A percentile compares a stretch with the other conserved stretches of the same genome.
These are phyloP conservation scores for Muscicapa striata DNA, from an alignment of 2,797 vertebrate genomes.

Conservation along the genomic window DNA sequence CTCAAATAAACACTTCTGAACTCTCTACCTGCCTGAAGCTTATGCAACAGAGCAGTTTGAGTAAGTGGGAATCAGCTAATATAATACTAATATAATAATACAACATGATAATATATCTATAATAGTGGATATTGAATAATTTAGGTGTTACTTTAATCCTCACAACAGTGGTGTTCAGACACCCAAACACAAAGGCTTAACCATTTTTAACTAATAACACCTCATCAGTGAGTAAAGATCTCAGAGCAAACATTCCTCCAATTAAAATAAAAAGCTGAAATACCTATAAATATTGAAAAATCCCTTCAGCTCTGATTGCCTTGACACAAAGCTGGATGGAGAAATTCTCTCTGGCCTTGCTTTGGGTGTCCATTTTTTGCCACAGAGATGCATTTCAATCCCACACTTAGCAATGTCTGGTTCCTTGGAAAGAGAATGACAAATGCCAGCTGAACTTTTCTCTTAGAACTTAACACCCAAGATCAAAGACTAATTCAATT, in stretches of 20 bases:
- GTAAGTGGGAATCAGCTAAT: not conserved
- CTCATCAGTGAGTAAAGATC: not conserved
- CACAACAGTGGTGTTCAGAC: not conserved
- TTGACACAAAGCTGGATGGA: not conserved
- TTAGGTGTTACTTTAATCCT: not conserved
- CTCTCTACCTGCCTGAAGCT: not conserved
- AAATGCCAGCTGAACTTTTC: conserved; percentile 42
- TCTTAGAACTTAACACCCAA: conserved; percentile 52
- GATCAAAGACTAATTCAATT: conserved; percentile 76
- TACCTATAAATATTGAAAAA: not conserved
- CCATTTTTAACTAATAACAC: not conserved
- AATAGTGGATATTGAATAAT: not conserved
- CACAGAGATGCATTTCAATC: not conserved
- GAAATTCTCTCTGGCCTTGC: not conserved
- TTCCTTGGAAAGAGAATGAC: not conserved
- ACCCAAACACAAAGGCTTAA: not conserved
- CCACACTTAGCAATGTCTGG: not conserved
- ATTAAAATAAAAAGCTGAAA: not conserved
- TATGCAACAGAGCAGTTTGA: not conserved
- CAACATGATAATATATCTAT: no score
- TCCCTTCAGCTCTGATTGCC: not conserved
- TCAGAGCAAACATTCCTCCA: not conserved
- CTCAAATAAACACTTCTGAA: not conserved
- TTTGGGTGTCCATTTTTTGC: not conserved
- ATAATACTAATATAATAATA: not conserved